A percentile compares a stretch with the other conserved stretches of the same genome.
Conservation (phyloP, 2,888 invertebrate genomes). For the Selenia dentaria region DNA sequence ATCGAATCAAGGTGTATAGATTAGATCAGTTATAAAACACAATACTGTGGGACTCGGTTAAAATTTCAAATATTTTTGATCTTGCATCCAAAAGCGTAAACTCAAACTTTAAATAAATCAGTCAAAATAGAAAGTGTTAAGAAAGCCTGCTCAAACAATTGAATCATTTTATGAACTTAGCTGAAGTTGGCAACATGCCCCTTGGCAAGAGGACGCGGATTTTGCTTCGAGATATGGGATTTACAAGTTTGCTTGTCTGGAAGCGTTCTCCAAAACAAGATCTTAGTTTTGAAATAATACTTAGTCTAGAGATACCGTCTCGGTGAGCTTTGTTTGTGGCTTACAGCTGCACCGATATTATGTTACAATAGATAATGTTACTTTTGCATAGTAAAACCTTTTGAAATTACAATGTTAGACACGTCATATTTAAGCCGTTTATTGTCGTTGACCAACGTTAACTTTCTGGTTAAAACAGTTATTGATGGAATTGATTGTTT, state of each 20-base stretch:
- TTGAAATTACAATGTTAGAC: no score
- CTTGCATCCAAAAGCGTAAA: neutral
- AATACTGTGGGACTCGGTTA: no score
- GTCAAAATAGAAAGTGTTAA: slow-evolving; percentile 13
- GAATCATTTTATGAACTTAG: slow-evolving; percentile 31
- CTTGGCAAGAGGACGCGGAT: slow-evolving; percentile 22
- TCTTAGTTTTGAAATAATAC: slow-evolving; percentile 32
- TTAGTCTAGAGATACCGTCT: slow-evolving; percentile 25
- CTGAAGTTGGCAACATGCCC: slow-evolving; percentile 27
- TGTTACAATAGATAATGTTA: no score
- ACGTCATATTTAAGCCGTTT: no score
- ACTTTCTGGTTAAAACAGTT: no score
- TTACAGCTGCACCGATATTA: slow-evolving; percentile 6
- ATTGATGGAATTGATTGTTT: no score
- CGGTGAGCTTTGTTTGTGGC: slow-evolving; percentile 22
- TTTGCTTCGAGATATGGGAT: slow-evolving; percentile 28
- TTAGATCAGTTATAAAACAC: no score
- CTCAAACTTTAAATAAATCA: slow-evolving; percentile 1
- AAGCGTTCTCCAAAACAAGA: slow-evolving; percentile 18
- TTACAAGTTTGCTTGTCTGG: slow-evolving; percentile 31
- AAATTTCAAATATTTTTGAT: no score
- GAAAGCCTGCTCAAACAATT: slow-evolving; percentile 24
- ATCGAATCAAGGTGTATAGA: no score
- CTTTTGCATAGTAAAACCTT: no score
- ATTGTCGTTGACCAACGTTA: no score